Base-by-base conservation (phyloP, 2,888 invertebrate species). In the Andrena haemorrhoa region DNA sequence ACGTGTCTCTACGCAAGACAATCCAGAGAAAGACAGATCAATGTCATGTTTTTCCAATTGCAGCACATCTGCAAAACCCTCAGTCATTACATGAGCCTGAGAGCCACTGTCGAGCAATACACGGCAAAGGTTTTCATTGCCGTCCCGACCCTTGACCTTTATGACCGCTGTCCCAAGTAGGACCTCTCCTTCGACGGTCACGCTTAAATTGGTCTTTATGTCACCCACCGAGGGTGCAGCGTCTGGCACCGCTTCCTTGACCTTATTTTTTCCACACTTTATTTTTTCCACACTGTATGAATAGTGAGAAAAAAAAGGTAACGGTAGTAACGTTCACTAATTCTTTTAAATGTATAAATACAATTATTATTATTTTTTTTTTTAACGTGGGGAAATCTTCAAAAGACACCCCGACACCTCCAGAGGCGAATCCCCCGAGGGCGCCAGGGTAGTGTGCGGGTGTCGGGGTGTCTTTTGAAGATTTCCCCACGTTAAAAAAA, bases 121-220 rank as follows among this genome's bases (percentile, higher is more conserved):
- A n/a, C 58, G n/a, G 7, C 73, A 73, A 8, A 33, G 12, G 5
- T 64, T 53, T 16, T 33, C 26, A 0, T 58, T 66, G 8, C 65
- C 65, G 10, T 41, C 0, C 7, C n/a, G 53, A 16, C 49, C 74
- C 47, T 49, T 1, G 0, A 74, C 26, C 2, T 56, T 6, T 10
- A 74, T 49, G 0, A 35, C 16, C 3, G 74, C 66, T 23, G 74
- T 74, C 6, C 65, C 65, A 2, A 74, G 23, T 16, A 74, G 20
- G 12, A 74, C 47, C 12, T 74, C 65, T 1, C 60, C 29, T 2
- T 29, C n/a, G 1, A 20, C n/a, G 2, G 35, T 53, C 0, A 56
- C 16, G 12, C 31, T 58, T 41, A 66, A 31, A 2, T 10, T 2
- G 23, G 12, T 23, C 2, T n/a, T 26, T 16, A 10, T 31, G 60